These are phyloP conservation scores for Hydrotaea cyrtoneurina DNA, from an alignment of 2,888 invertebrate species.

Conservation along the genomic window DNA sequence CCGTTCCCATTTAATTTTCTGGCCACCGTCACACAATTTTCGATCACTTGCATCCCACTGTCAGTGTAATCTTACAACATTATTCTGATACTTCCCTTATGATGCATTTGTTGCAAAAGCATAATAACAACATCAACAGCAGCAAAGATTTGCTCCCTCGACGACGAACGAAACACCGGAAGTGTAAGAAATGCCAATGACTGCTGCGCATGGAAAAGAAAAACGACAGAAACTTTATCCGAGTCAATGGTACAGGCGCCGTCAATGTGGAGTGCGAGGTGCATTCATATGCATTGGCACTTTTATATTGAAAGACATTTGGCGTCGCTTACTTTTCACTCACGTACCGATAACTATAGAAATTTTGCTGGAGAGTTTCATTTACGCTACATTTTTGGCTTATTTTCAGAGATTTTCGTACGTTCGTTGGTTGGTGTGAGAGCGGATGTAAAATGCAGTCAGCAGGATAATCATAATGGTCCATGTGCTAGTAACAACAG, in stretches of 20 bases:
- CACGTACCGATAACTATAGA: conserved; percentile 66
- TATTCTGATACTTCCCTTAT: conserved; percentile 40
- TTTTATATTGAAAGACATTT: conserved; percentile 47
- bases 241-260: background rate
- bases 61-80: background rate
- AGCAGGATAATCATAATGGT: conserved; percentile 69
- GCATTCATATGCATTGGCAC: conserved; percentile 66
- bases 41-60: background rate
- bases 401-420: background rate
- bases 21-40: no score
- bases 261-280: background rate
- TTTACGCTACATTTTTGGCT: conserved; percentile 56
- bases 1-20: no score
- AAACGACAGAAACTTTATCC: background rate
- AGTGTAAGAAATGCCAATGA: conserved; percentile 61
- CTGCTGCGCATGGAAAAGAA: conserved; percentile 34
- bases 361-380: conserved; percentile 73
- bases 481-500: conserved; percentile 53
- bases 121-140: background rate
- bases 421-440: background rate
- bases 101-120: conserved; percentile 21
- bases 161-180: conserved; percentile 39
- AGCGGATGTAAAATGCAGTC: conserved; percentile 64
- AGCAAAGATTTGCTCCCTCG: background rate
- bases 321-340: conserved; percentile 47